A percentile compares a stretch with the other conserved stretches of the same genome.
These are phyloP conservation scores for Meliscaeva auricollis DNA, from an alignment of 2,888 invertebrate species.

Conservation along the genomic window DNA sequence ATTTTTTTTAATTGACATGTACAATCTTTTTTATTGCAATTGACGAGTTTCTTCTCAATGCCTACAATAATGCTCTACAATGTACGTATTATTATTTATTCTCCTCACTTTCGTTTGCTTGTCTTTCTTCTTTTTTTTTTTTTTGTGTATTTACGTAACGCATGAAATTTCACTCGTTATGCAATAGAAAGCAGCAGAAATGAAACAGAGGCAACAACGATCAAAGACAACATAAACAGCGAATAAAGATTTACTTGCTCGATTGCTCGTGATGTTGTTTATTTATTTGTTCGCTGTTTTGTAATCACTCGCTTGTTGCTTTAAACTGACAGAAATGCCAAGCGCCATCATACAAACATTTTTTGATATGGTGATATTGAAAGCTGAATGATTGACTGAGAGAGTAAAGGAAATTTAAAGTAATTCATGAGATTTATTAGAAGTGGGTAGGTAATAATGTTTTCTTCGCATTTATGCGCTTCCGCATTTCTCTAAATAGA, in stretches of 20 bases:
- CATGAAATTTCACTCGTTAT: constrained; percentile 75
- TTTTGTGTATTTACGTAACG: constrained; percentile 71
- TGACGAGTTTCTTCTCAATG: constrained; percentile 29
- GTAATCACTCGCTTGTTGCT: constrained; percentile 37
- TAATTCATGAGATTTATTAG: constrained; percentile 29
- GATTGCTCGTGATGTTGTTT: constrained; percentile 40
- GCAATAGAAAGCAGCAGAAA: constrained; percentile 66
- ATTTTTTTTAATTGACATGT: constrained; percentile 60
- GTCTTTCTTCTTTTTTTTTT: constrained; percentile 36
- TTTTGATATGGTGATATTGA: no score
- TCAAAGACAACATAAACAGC: no score
- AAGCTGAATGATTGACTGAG: constrained; percentile 37
- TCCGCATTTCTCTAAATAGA: constrained; percentile 62
- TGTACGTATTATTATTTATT: constrained; percentile 52
- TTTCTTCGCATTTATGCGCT: constrained; percentile 24
- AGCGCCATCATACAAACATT: no score
- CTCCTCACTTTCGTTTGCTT: constrained; percentile 58
- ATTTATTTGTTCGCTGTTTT: constrained; percentile 63
- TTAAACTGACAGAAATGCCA: constrained; percentile 29
- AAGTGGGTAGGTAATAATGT: no score
- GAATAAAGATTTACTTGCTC: constrained; percentile 49
- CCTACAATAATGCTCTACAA: constrained; percentile 41
- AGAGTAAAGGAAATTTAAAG: constrained; percentile 12
- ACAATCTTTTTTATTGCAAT: constrained; percentile 35
- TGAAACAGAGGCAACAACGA: constrained; percentile 7